Evolutionary conservation across 2,797 vertebrate species (phyloP), one percentile per base, ranked within the genome.

Genomic region (Cottoperca gobio): DNA sequence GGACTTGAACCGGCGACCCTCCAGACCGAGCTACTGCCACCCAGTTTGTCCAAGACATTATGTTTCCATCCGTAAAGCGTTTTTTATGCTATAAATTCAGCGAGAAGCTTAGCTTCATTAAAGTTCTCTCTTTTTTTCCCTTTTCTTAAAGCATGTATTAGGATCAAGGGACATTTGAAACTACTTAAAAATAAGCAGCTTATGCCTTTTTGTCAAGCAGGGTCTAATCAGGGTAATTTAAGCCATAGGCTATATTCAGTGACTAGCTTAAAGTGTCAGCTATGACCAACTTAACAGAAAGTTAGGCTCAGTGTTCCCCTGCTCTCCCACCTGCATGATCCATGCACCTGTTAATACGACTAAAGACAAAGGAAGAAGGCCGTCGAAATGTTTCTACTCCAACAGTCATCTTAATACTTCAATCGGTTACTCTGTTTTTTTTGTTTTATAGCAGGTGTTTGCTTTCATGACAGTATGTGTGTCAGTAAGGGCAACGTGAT

Each of bases 211-310:
- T 92, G 91, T 91, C 87, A 83, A 78, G 82, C 49, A 66, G 55
- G 64, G 86, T 86, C 83, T 93, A 92, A 93, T 92, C 89, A 83
- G 83, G 86, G 86, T 93, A 93, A 91, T 93, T 93, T 92, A 90
- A 91, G 81, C 78, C 73, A 85, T 76, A 79, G 87, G 80, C 76
- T 88, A 80, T 86, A 88, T 87, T 91, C 85, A 81, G 63, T 69
- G 73, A 59, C 76, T 84, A 83, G 83, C 84, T 85, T 85, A 86
- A 86, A 66, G 68, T 93, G 92, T 89, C 92, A 92, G 69, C 85
- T 87, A 75, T 90, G 85, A 89, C 90, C 88, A 91, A 84, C 76
- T 83, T 83, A 89, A 87, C 76, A 76, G 78, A 60, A 90, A 89
- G 84, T 90, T 86, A n/a, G 73, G 57, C 78, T 85, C 65, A 26